Conservation (phyloP, 2,888 invertebrate species). For the Malacosoma neustria region DNA sequence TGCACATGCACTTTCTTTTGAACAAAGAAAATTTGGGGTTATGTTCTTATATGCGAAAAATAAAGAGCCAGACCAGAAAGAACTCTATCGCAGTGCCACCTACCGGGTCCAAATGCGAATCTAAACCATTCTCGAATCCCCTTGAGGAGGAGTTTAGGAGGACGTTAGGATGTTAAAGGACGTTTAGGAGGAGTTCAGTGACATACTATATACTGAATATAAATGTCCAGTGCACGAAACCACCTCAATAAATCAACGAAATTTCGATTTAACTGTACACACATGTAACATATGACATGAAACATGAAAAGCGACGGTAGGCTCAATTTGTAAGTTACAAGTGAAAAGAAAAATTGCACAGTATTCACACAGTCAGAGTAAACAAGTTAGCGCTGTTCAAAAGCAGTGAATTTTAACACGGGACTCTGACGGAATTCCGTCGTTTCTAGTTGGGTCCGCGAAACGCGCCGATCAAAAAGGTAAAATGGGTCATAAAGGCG, state of each 20-base stretch:
- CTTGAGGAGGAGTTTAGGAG: no score
- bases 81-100: no score
- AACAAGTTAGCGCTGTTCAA: constrained; percentile 37
- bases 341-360: constrained; percentile 12
- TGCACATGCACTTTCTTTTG: no score
- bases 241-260: not conserved
- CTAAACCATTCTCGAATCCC: no score
- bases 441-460: constrained; percentile 24
- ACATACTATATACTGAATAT: no score
- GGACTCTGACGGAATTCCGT: constrained; percentile 42
- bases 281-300: not conserved
- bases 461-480: constrained; percentile 47
- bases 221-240: no score
- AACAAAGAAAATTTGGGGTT: no score
- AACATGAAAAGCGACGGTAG: not conserved
- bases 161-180: no score
- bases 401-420: constrained; percentile 48
- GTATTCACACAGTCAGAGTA: constrained; percentile 20
- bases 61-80: no score
- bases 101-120: no score
- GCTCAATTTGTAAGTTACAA: not conserved
- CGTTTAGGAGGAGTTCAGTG: no score
- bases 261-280: not conserved
- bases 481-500: constrained; percentile 68
- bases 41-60: no score